phyloP scores from a whole-genome alignment of 2,888 invertebrate species.

The Zygaena filipendulae region DNA sequence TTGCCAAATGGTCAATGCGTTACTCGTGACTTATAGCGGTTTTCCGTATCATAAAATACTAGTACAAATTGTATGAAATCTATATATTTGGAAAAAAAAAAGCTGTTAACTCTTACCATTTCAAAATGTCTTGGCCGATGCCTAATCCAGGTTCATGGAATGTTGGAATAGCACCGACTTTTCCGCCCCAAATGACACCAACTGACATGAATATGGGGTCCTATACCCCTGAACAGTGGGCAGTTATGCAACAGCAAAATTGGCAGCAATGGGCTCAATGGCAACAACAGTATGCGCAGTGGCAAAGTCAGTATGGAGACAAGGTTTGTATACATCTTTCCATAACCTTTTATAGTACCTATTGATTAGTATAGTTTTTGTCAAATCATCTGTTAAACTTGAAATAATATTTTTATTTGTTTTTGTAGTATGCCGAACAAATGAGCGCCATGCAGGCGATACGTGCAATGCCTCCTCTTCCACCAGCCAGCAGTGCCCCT shows the following conservation, averaged over 20 bases:
- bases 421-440: conserved; percentile 50
- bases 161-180: conserved; percentile 28
- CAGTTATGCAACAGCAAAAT: conserved; percentile 75
- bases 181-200: conserved; percentile 23
- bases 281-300: conserved; percentile 81
- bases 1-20: too few relatives aligned
- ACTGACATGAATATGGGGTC: conserved; percentile 39
- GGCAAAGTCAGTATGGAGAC: conserved; percentile 80
- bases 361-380: too few relatives aligned
- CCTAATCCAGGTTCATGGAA: conserved; percentile 40
- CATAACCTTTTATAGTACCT: too few relatives aligned
- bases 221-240: conserved; percentile 75
- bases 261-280: conserved; percentile 82
- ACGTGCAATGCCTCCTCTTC: conserved; percentile 33
- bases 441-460: conserved; percentile 40
- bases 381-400: too few relatives aligned
- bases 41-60: too few relatives aligned
- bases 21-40: too few relatives aligned
- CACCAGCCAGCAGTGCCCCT: conserved; percentile 21
- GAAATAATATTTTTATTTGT: conserved; percentile 7
- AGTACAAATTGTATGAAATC: too few relatives aligned
- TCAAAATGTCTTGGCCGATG: conserved; percentile 52
- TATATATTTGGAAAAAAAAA: too few relatives aligned
- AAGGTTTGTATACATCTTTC: too few relatives aligned
- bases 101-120: neutral